A percentile compares a stretch with the other conserved stretches of the same genome.
Evolutionary conservation across 37 sponge, comb jelly and placozoan species (phyloP).

Genomic region (Chondrosia reniformis): DNA sequence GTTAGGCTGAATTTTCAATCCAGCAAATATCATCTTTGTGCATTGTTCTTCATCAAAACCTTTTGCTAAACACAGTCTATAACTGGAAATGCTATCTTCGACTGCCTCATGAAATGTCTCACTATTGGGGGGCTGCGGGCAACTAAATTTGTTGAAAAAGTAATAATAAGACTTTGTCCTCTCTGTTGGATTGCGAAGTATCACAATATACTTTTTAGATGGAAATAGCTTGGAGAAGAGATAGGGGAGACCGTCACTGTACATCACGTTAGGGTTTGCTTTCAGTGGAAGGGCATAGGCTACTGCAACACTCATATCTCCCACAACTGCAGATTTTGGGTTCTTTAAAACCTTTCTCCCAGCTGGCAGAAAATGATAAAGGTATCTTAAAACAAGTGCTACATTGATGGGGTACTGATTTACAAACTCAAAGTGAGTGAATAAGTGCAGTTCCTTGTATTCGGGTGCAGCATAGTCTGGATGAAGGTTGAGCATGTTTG

Average conservation of each 20-base stretch:
- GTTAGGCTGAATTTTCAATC: background rate
- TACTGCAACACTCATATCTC: slow-evolving; percentile 1
- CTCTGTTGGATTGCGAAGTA: background rate
- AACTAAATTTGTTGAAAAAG: background rate
- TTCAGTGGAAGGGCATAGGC: too few species aligned
- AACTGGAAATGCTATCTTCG: background rate
- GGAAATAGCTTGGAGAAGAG: slow-evolving; percentile 2
- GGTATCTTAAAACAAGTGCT: background rate
- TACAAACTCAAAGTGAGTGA: background rate
- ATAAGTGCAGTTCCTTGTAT: slow-evolving; percentile 2
- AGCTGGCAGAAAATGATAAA: background rate
- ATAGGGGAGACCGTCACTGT: background rate
- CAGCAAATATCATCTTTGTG: background rate
- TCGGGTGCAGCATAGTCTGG: background rate
- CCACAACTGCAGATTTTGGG: background rate
- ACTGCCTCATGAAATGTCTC: background rate
- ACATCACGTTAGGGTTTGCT: background rate
- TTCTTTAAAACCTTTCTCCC: background rate
- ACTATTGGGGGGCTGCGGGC: background rate
- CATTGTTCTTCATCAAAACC: background rate
- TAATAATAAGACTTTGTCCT: background rate
- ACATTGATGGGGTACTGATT: background rate
- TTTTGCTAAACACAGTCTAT: background rate
- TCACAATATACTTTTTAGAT: background rate
- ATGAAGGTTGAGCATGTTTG: background rate